Evolutionary conservation across 2,797 vertebrate species (phyloP), one percentile per base, ranked within the genome.

Genomic region (Rhinoraja longicauda): DNA sequence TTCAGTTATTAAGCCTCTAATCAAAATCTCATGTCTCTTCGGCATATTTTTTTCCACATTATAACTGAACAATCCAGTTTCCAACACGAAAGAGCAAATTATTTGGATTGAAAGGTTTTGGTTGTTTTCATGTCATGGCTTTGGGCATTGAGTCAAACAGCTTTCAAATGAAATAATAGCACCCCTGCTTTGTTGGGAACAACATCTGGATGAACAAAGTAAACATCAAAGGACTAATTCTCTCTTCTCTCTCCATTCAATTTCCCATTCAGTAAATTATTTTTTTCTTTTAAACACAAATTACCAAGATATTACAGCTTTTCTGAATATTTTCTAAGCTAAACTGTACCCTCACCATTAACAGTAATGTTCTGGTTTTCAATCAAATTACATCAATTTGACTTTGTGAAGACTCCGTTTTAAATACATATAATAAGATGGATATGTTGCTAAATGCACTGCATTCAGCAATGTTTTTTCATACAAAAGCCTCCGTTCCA

Each of bases 31-130:
- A 29, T 73, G 67, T 73, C 73, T 91, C 39, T 7, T 26, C 70
- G 53, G 39, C 13, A n/a, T 92, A 72, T 73, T 73, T 91, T 39
- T n/a, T 92, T 92, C 88, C 64, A 91, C 13, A 45, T 75, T 92
- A 36, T 15, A 92, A 92, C 36, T n/a, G 45, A 57, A 29, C 36
- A 53, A 57, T 45, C 67, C 9, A 72, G 67, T 17, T 90, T 24
- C 36, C 39, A 92, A 10, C 39, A 26, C 12, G 21, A 13, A 53
- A 73, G 70, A 91, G 70, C 67, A 75, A 29, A 75, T 73, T 21
- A 91, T 73, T 73, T 75, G 70, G 70, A 92, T 92, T 73, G 12
- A 36, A 75, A 45, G 36, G 36, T 53, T 10, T 45, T 75, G 9
- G 36, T 92, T 73, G 36, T 4, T 92, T 92, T 92, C 67, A 92